Evolutionary conservation across 2,888 invertebrate species (phyloP).

Genomic region (Smittia sp.): DNA sequence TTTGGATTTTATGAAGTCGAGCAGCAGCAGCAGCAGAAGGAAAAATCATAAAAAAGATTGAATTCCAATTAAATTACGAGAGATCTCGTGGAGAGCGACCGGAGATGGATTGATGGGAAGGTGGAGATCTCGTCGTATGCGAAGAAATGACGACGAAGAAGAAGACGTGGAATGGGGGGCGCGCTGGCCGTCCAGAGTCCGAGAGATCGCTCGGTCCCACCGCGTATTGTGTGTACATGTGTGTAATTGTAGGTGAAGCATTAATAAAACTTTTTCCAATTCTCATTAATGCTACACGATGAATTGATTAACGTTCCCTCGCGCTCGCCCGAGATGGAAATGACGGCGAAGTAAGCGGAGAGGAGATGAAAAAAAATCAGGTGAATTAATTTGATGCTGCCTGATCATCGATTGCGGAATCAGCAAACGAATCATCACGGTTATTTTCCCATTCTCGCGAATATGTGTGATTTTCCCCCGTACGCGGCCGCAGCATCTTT

Average conservation of each 20-base stretch:
- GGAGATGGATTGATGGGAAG: constrained; percentile 37
- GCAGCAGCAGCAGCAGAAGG: constrained; percentile 13
- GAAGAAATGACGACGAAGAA: constrained; percentile 21
- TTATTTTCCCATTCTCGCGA: constrained; percentile 22
- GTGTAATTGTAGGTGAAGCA: constrained; percentile 39
- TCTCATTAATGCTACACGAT: constrained; percentile 35
- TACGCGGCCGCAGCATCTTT: background rate
- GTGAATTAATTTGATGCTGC: constrained; percentile 39
- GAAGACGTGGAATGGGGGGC: background rate
- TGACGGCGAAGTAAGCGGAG: background rate
- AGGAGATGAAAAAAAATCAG: constrained; percentile 31
- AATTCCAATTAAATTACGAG: constrained; percentile 39
- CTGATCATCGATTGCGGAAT: constrained; percentile 35
- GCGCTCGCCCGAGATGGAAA: background rate
- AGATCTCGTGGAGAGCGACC: constrained; percentile 13
- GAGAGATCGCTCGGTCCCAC: background rate
- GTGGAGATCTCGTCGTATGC: constrained; percentile 10
- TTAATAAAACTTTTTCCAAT: constrained; percentile 18
- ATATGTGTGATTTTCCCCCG: constrained; percentile 28
- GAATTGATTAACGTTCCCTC: constrained; percentile 37
- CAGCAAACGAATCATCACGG: constrained; percentile 22
- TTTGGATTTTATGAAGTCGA: constrained; percentile 29
- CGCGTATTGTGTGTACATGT: background rate
- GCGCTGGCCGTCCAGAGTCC: background rate
- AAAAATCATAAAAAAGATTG: constrained; percentile 27